phyloP scores from a whole-genome alignment of 2,888 invertebrate species.

The Cyclophora punctaria region DNA sequence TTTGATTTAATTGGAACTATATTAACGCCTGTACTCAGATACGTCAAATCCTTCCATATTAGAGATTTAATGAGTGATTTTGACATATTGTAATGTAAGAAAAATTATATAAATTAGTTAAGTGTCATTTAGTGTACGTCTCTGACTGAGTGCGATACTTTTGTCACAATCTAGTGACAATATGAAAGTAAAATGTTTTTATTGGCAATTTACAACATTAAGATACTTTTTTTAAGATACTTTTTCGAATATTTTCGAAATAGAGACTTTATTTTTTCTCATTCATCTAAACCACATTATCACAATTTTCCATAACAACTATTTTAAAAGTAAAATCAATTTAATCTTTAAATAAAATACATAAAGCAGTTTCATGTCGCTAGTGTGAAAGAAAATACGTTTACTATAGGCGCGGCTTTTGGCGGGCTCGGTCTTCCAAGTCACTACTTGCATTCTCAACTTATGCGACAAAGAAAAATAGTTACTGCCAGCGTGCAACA shows the following conservation, averaged over 20 bases:
- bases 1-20: no score
- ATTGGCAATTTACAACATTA: not conserved
- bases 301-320: not conserved
- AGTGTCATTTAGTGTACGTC: no score
- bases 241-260: not conserved
- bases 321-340: not conserved
- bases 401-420: conserved; percentile 20
- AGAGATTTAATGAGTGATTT: no score
- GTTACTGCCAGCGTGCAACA: no score
- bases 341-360: not conserved
- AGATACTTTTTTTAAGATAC: no score
- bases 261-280: not conserved
- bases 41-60: no score
- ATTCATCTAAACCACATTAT: not conserved
- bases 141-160: no score
- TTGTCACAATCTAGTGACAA: not conserved
- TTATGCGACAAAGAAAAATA: no score
- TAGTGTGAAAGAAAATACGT: not conserved
- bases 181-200: not conserved
- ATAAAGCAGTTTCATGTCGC: not conserved
- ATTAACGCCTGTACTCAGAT: no score
- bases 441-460: conserved; percentile 10
- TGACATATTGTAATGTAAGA: no score
- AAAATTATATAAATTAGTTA: no score
- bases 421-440: conserved; percentile 28